Percentiles rank a stretch among this genome's conserved stretches.
Conservation (phyloP, 1,140 invertebrate genomes). For the Periplaneta americana region DNA sequence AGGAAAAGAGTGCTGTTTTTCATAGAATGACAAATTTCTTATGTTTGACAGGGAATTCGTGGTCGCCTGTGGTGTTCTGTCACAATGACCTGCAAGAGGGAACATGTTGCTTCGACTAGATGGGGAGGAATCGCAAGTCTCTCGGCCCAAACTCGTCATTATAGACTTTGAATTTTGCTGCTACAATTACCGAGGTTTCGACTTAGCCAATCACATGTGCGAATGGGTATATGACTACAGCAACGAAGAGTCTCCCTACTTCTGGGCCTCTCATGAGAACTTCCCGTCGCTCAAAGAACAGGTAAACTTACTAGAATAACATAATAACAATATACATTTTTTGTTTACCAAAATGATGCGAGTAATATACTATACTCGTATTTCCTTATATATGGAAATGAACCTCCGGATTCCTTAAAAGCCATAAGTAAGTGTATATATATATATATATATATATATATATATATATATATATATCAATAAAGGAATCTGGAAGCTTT, state of each 20-base stretch:
- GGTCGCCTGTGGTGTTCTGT: conserved; percentile 89
- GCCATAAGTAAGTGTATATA: too few relatives aligned
- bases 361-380: too few relatives aligned
- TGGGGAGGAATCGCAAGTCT: background rate
- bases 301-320: too few relatives aligned
- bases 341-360: too few relatives aligned
- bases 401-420: too few relatives aligned
- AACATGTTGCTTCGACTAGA: conserved; percentile 38
- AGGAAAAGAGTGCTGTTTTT: too few relatives aligned
- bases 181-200: conserved; percentile 90
- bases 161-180: conserved; percentile 94
- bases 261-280: conserved; percentile 54
- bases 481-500: too few relatives aligned
- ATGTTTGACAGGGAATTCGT: conserved; percentile 37
- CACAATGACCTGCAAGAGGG: conserved; percentile 98
- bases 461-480: too few relatives aligned
- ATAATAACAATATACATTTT: too few relatives aligned
- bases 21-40: too few relatives aligned
- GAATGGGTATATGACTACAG: conserved; percentile 94
- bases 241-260: conserved; percentile 70
- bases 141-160: conserved; percentile 47
- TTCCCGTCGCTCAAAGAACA: conserved; percentile 75
- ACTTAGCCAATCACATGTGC: conserved; percentile 93
- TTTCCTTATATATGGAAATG: too few relatives aligned
- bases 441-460: too few relatives aligned